Evolutionary conservation across 2,113 vertebrate species (phyloP), one percentile per base, ranked within the genome.

Genomic region (Ptychochromis oligacanthus): DNA sequence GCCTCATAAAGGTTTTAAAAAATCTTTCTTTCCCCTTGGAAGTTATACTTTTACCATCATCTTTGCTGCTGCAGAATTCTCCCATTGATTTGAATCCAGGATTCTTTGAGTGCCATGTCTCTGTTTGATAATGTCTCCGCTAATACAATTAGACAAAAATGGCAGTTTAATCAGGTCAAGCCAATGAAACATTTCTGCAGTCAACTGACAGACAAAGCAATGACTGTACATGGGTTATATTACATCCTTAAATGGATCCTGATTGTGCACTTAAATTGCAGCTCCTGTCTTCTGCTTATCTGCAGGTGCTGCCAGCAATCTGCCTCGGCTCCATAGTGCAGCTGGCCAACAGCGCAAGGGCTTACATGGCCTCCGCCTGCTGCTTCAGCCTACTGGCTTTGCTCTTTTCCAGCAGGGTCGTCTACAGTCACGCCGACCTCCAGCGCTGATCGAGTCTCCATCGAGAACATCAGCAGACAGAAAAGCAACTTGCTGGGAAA

Each of bases 391-490:
- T 72, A 20, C 67, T 72, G 46, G 67, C 67, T 72, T 72, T 72
- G 26, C 67, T 72, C 26, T 34, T 72, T 72, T 26, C 67, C 18
- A 34, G 67, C 52, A n/a, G 67, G 54, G 67, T 72, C 0, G 93
- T 97, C 59, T 97, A 97, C 88, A 96, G 96, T 58, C 96, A 95
- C 82, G 92, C 85, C 0, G 97, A 98, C 89, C 94, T 97, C 43
- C 64, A 58, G 7, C 56, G 2, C 57, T 52, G 49, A 57, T 40
- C 56, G 7, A 6, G 11, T 28, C 60, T 80, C 46, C 52, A 10
- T 82, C 65, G 18, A 12, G 6, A 80, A 46, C 34, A 11, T 70
- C 62, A 31, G 55, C 76, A 6, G 31, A 75, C 31, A 2, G 15
- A 1, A 7, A 10, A 26, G 9, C 36, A 38, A 17, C 8, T 24